Conservation (phyloP, 2,888 invertebrate genomes). For the Trichopria drosophilae region DNA sequence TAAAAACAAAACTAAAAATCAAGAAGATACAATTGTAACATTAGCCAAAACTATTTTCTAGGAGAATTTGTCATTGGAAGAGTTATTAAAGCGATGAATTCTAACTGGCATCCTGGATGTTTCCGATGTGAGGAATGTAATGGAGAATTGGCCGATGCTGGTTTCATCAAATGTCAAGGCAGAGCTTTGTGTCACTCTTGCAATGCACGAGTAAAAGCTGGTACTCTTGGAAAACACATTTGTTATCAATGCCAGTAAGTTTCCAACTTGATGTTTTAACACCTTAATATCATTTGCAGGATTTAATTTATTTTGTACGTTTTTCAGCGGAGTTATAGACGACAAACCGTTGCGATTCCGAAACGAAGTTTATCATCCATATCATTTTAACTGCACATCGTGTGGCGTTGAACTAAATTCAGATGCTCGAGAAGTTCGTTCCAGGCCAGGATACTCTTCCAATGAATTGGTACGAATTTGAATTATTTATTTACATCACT, state of each 20-base stretch:
- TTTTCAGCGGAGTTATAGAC: conserved; percentile 81
- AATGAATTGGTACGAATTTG: conserved; percentile 74
- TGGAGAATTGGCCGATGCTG: conserved; percentile 90
- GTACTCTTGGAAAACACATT: conserved; percentile 92
- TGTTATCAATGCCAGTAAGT: conserved; percentile 98
- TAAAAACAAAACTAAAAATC: conserved; percentile 12
- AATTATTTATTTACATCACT: too few relatives aligned
- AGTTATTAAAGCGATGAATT: conserved; percentile 99
- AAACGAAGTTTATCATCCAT: conserved; percentile 98
- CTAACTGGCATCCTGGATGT: conserved; percentile 98
- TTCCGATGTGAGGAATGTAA: conserved; percentile 95
- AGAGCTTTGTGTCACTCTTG: conserved; percentile 92
- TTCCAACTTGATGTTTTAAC: conserved; percentile 7
- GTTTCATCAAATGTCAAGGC: conserved; percentile 91
- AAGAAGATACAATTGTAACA: conserved; percentile 18
- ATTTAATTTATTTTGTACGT: too few relatives aligned
- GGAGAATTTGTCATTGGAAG: conserved; percentile 97
- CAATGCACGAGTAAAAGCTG: conserved; percentile 93
- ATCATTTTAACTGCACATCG: conserved; percentile 96
- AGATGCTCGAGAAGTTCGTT: conserved; percentile 93
- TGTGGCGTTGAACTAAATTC: conserved; percentile 91
- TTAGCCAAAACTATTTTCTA: conserved; percentile 47
- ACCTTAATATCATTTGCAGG: too few relatives aligned
- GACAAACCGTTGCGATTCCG: conserved; percentile 88
- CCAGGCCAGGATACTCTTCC: conserved; percentile 84